Conservation (phyloP, 2,888 invertebrate species). For the Drosophila nigricruria region DNA sequence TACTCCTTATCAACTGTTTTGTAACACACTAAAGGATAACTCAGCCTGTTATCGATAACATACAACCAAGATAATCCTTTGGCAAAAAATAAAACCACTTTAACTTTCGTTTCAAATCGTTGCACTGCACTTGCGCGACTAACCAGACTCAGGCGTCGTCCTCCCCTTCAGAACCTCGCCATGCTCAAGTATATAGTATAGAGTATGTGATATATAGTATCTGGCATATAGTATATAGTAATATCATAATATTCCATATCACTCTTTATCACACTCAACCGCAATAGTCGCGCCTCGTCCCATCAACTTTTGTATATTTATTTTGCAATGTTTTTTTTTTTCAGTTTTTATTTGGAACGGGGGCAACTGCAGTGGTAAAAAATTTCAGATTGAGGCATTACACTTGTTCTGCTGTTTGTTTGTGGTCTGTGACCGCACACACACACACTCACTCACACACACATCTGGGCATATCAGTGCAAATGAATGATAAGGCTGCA, state of each 20-base stretch:
- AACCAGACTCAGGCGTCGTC: neutral
- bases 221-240: neutral
- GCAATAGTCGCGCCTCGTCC: slow-evolving; percentile 3
- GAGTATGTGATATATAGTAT: neutral
- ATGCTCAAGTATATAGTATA: neutral
- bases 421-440: slow-evolving; percentile 7
- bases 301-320: slow-evolving; percentile 8
- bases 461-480: slow-evolving; percentile 37
- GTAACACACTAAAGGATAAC: neutral
- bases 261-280: slow-evolving; percentile 19
- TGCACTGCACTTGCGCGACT: slow-evolving; percentile 30
- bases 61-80: neutral
- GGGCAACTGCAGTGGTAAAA: slow-evolving; percentile 7
- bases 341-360: neutral
- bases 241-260: slow-evolving; percentile 20
- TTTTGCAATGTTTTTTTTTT: neutral
- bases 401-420: slow-evolving; percentile 18
- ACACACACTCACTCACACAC: neutral
- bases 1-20: too few relatives aligned
- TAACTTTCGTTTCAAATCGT: neutral
- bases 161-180: neutral
- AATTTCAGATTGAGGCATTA: slow-evolving; percentile 19
- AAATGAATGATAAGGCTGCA: slow-evolving; percentile 44
- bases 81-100: neutral
- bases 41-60: slow-evolving; percentile 1